These are phyloP conservation scores for Dasysyrphus tricinctus DNA, from an alignment of 2,888 invertebrate species.

Conservation along the genomic window DNA sequence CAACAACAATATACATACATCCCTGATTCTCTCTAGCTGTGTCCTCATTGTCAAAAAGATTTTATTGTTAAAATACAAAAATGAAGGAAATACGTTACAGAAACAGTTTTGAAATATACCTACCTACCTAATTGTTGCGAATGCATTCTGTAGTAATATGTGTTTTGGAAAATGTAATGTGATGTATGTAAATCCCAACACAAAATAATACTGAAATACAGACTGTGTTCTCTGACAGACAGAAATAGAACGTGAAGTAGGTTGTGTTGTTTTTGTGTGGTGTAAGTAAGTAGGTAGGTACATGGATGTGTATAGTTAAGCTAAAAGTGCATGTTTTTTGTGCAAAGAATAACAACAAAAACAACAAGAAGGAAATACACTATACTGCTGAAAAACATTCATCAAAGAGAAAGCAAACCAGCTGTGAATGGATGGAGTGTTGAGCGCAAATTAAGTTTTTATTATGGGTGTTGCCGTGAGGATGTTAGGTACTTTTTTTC, in stretches of 20 bases:
- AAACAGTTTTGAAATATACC: neutral
- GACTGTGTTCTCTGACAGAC: slow-evolving; percentile 36
- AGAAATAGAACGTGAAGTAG: slow-evolving; percentile 65
- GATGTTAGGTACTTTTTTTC: neutral
- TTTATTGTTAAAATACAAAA: neutral
- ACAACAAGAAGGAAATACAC: slow-evolving; percentile 9
- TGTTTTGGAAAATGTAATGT: slow-evolving; percentile 10
- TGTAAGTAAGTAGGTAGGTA: neutral
- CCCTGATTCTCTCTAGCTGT: neutral
- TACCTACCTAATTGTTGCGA: slow-evolving; percentile 1
- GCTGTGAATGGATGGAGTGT: slow-evolving; percentile 21
- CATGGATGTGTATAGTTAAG: neutral
- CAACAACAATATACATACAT: neutral
- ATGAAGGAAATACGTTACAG: neutral
- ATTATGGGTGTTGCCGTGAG: slow-evolving; percentile 23
- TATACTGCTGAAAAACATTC: neutral
- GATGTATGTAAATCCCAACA: neutral
- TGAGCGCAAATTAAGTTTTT: slow-evolving; percentile 20
- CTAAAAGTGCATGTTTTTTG: slow-evolving; percentile 24
- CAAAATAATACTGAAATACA: slow-evolving; percentile 3
- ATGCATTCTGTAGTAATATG: slow-evolving; percentile 14
- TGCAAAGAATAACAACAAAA: slow-evolving; percentile 1
- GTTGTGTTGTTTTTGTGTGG: slow-evolving; percentile 16
- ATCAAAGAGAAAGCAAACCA: slow-evolving; percentile 29
- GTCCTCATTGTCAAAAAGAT: neutral